A percentile compares a stretch with the other conserved stretches of the same genome.
Evolutionary conservation across 2,113 vertebrate genomes (phyloP).

Genomic region (Notechis scutatus): DNA sequence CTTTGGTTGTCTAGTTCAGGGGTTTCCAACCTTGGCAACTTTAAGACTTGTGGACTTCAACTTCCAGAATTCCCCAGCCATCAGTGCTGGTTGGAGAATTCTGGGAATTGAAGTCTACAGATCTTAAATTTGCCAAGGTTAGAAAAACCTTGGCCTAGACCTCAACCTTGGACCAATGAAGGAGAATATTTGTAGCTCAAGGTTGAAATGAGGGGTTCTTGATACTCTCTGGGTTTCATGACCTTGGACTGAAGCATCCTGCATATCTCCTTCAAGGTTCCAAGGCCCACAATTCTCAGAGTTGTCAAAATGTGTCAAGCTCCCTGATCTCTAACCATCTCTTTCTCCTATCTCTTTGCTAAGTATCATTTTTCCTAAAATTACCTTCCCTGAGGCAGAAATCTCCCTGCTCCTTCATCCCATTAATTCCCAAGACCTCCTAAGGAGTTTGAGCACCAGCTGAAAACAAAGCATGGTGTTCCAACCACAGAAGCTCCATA

Average conservation of each 20-base stretch:
- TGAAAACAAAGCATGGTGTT: neutral
- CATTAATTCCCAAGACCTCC: neutral
- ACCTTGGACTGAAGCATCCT: neutral
- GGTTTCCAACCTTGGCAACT: neutral
- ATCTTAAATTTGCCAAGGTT: neutral
- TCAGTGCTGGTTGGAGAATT: neutral
- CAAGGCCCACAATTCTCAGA: neutral
- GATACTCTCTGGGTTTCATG: neutral
- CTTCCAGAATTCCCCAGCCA: neutral
- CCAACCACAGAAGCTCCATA: neutral
- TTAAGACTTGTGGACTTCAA: neutral
- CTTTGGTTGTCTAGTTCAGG: neutral
- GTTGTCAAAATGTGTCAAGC: neutral
- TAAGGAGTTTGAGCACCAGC: neutral
- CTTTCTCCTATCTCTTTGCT: neutral
- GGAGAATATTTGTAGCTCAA: neutral
- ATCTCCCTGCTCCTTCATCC: neutral
- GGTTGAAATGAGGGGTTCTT: neutral
- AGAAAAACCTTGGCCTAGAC: neutral
- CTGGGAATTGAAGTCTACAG: neutral
- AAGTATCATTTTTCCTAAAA: neutral
- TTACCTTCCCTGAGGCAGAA: neutral
- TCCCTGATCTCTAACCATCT: neutral
- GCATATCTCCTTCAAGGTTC: neutral
- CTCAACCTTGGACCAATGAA: neutral